These are phyloP conservation scores for Camelus dromedarius DNA, from an alignment of 2,113 vertebrate species.

Conservation along the genomic window DNA sequence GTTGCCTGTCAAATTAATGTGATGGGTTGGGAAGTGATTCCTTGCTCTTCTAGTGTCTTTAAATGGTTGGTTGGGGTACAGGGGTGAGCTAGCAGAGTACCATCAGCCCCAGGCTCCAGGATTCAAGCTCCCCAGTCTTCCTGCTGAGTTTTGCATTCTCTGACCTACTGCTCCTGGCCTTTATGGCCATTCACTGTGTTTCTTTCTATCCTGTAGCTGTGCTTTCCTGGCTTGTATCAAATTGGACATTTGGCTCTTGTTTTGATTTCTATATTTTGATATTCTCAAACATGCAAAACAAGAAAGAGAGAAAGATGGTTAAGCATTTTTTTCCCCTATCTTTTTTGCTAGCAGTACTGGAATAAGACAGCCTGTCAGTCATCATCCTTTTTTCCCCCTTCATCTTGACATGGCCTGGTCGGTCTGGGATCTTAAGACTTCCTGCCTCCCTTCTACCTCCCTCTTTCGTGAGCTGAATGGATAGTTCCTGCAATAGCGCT, in stretches of 20 bases:
- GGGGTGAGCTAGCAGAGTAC: neutral
- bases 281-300: constrained; percentile 47
- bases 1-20: neutral
- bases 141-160: neutral
- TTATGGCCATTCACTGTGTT: constrained; percentile 47
- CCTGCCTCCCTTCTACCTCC: neutral
- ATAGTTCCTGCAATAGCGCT: constrained; percentile 6
- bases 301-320: neutral
- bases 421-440: neutral
- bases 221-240: constrained; percentile 4
- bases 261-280: constrained; percentile 58
- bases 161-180: constrained; percentile 41
- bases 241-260: constrained; percentile 60
- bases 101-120: neutral
- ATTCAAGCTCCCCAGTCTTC: neutral
- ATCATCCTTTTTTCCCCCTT: neutral
- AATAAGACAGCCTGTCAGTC: neutral
- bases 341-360: neutral
- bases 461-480: neutral
- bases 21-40: neutral
- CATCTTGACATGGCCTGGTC: neutral
- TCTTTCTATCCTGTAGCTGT: constrained; percentile 43
- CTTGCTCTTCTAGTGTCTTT: neutral
- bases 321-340: neutral
- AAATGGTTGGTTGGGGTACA: neutral